Evolutionary conservation across 1,140 invertebrate species (phyloP).

Genomic region (Philopotamus ludificatus): DNA sequence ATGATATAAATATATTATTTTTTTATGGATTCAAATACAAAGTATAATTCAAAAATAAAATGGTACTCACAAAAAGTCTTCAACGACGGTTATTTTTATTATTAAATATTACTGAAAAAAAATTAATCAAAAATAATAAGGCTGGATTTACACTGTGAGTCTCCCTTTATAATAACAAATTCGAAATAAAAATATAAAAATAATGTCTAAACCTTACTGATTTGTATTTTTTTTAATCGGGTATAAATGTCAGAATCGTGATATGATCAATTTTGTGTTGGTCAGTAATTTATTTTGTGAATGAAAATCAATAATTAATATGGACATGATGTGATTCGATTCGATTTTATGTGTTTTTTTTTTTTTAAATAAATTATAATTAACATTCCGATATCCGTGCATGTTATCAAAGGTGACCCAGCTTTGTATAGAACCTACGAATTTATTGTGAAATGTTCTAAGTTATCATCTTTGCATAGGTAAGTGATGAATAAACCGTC

Average conservation of each 20-base stretch:
- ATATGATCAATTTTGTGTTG: not conserved
- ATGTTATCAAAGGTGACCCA: slow-evolving; percentile 31
- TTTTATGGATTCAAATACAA: too few relatives aligned
- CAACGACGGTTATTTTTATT: not conserved
- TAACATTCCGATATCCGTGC: slow-evolving; percentile 22
- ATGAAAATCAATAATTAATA: too few relatives aligned
- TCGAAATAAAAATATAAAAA: not conserved
- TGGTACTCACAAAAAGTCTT: slow-evolving; percentile 7
- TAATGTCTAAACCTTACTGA: slow-evolving; percentile 6
- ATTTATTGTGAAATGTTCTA: not conserved
- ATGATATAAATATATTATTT: too few relatives aligned
- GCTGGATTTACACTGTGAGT: not conserved
- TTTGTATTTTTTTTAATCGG: not conserved
- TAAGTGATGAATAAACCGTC: slow-evolving; percentile 6
- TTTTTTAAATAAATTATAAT: not conserved
- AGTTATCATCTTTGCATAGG: not conserved
- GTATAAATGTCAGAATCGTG: not conserved
- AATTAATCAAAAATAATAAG: too few relatives aligned
- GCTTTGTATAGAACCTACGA: not conserved
- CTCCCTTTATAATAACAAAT: not conserved
- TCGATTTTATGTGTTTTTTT: not conserved
- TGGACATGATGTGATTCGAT: too few relatives aligned
- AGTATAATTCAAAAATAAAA: slow-evolving; percentile 1
- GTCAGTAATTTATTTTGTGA: too few relatives aligned
- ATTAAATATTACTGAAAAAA: too few relatives aligned